These are phyloP conservation scores for Cavia aperea DNA, from an alignment of 2,113 vertebrate species.

Conservation along the genomic window DNA sequence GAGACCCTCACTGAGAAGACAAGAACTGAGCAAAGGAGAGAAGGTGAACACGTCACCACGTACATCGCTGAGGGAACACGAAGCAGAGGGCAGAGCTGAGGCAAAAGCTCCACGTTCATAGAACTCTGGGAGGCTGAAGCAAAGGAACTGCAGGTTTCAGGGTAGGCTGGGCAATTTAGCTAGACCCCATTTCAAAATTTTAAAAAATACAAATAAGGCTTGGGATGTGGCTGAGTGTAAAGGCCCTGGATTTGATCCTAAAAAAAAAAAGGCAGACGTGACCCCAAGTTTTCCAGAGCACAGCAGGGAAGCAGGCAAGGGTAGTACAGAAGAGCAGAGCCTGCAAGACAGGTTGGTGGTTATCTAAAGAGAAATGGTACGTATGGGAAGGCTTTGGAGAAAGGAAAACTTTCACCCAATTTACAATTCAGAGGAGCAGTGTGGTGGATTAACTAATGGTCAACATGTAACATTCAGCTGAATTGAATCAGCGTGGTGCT, in stretches of 20 bases:
- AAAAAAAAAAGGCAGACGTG: neutral
- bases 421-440: neutral
- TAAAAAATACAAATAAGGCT: neutral
- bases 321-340: neutral
- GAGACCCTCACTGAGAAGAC: neutral
- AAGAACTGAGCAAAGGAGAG: rapidly evolving
- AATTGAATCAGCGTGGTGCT: neutral
- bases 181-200: neutral
- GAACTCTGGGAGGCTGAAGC: neutral
- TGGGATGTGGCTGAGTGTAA: neutral
- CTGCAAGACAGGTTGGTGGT: rapidly evolving
- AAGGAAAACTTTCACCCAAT: neutral
- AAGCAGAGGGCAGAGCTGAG: neutral
- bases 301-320: neutral
- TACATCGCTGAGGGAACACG: rapidly evolving
- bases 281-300: neutral
- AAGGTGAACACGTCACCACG: rapidly evolving
- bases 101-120: neutral
- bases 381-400: neutral
- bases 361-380: neutral
- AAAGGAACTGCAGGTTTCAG: neutral
- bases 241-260: neutral
- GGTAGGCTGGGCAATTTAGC: neutral
- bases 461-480: neutral
- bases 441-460: neutral